Base-by-base conservation (phyloP, 2,113 vertebrate genomes). In the Engraulis encrasicolus region DNA sequence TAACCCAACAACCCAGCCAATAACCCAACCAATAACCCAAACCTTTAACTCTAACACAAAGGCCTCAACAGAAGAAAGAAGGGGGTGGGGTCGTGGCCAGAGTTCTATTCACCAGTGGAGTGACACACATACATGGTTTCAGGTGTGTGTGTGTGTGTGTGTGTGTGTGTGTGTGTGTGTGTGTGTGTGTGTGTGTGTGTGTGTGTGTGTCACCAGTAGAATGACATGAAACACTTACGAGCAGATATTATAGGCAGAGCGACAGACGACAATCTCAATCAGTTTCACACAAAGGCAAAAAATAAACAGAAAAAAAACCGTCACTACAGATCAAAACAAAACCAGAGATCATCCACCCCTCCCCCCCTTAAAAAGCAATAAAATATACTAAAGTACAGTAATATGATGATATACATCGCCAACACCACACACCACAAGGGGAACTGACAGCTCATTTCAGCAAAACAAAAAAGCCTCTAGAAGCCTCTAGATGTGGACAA, bases 281-380 rank as follows among this genome's bases (percentile, higher is more conserved):
- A 93, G 84, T 88, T 37, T 93, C 84, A 91, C 84, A 91, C 88
- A 54, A 45, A 52, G 38, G 88, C 80, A 52, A 88, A 82, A 84
- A 87, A 85, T 85, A 50, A 80, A 83, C 81, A 84, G 40, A 78
- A 74, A 83, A 82, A 80, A 83, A 81, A 54, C 52, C 38, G 86
- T 89, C 36, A 85, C 58, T 86, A 90, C 82, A 93, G 88, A 91
- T 88, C 49, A 91, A 92, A 81, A 92, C 49, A 91, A 92, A 81
- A 92, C 81, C 20, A 87, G 79, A 94, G 91, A n/a, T n/a, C n/a
- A n/a, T n/a, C n/a, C n/a, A 83, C 66, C 83, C 80, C 92, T 82
- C 82, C 40, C n/a, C 80, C 61, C 79, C 48, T 14, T 78, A 81
- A 86, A 87, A 85, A 50, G 31, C n/a, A 85, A 88, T 84, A 37